Base-by-base conservation (phyloP, 2,888 invertebrate species). In the Taphrorychus bicolor region DNA sequence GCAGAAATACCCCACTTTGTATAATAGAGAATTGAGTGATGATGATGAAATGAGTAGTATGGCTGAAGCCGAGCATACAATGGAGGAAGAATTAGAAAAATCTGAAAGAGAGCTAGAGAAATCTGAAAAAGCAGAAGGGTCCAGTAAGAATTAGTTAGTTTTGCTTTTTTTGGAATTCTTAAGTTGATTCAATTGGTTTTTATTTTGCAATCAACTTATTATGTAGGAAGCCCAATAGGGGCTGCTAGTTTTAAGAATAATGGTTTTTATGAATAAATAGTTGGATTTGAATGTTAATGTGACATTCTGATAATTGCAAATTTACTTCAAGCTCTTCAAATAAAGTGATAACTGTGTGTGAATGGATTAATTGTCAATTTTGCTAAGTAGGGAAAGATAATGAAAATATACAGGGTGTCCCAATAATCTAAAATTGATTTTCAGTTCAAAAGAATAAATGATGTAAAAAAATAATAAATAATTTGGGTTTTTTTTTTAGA, bases 1-100 rank as follows among this genome's bases (percentile, higher is more conserved):
- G 91, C 84, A 89, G 48, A 84, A 90, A 72, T 97, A 91, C 84
- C 97, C 97, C 3, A 88, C 91, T 19, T 85, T 97, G 21, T 97
- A 97, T 79, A 90, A 90, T 77, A 89, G 90, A 79, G 87, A 88
- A 58, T 85, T 87, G n/a, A 86, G 87, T 42, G 87, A 87, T 64
- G 89, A 88, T 68, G 87, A 87, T 40, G 83, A 87, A 16, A 56
- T 69, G 56, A 61, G 40, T 17, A 71, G 62, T 45, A 66, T 71
- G 69, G 61, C 57, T 14, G 63, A 69, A 53, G 67, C 71, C 19
- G 71, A 69, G 23, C 58, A 60, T n/a, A 23, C 59, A 18, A 66
- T 66, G 11, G 70, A 61, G 41, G 52, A 16, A 24, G 32, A 7
- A 9, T 32, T 32, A 11, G 32, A 32, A 3, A 32, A 32, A 32